Evolutionary conservation across 2,797 vertebrate species (phyloP).

Genomic region (Schizopygopsis pylzovi): DNA sequence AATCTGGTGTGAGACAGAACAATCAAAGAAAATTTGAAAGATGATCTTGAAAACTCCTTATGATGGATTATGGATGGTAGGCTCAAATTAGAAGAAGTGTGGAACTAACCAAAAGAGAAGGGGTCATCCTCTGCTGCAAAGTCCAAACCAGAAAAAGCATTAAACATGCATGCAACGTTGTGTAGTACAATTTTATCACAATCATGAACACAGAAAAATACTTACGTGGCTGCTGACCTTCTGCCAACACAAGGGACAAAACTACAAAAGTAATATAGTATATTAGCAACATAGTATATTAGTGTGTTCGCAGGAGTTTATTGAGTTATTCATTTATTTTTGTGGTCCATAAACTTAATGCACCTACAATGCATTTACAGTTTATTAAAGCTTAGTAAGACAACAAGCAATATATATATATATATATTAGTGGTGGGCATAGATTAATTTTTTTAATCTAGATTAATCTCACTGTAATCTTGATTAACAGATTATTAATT

Average conservation of each 20-base stretch:
- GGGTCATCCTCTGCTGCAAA: constrained; percentile 73
- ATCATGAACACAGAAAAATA: constrained; percentile 25
- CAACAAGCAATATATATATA: not conserved
- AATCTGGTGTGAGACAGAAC: constrained; percentile 69
- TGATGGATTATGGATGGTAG: not conserved
- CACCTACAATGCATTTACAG: not conserved
- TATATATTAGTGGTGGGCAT: too few species aligned
- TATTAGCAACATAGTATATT: not conserved
- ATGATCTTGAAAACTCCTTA: not conserved
- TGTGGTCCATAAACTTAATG: not conserved
- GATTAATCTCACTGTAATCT: too few species aligned
- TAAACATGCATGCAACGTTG: constrained; percentile 22
- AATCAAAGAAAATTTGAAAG: not conserved
- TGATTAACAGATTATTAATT: too few species aligned
- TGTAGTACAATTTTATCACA: not conserved
- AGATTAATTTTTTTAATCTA: too few species aligned
- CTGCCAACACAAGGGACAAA: constrained; percentile 75
- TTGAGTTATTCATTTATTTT: not conserved
- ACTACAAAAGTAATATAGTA: constrained; percentile 64
- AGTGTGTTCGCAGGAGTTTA: not conserved
- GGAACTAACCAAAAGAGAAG: constrained; percentile 78
- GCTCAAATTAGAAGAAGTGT: not conserved
- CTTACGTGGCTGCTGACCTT: constrained; percentile 71
- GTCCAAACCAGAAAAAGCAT: constrained; percentile 31
- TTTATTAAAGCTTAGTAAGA: not conserved